Evolutionary conservation across 2,113 vertebrate genomes (phyloP).

Genomic region (Cromileptes altivelis): DNA sequence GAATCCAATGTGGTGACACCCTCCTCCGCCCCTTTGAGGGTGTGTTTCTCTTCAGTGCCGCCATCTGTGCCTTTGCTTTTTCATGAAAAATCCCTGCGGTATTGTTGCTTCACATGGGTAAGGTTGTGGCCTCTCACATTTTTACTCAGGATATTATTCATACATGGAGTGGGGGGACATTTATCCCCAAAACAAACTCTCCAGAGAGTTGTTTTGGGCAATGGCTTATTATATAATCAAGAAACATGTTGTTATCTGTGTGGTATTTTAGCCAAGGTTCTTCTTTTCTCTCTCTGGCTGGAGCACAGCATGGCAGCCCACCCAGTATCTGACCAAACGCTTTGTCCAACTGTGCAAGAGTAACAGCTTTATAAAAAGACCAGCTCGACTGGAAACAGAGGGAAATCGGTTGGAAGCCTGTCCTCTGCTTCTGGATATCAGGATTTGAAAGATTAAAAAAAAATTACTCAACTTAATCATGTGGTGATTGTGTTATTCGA

Average conservation of each 20-base stretch:
- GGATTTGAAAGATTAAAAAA: slow-evolving; percentile 51
- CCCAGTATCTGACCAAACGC: slow-evolving; percentile 29
- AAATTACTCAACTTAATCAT: slow-evolving; percentile 24
- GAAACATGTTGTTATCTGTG: slow-evolving; percentile 41
- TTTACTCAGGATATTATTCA: slow-evolving; percentile 38
- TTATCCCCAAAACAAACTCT: slow-evolving; percentile 21
- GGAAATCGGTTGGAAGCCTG: slow-evolving; percentile 25
- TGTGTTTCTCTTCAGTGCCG: slow-evolving; percentile 52
- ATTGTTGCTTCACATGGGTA: slow-evolving; percentile 39
- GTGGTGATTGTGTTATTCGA: slow-evolving; percentile 4
- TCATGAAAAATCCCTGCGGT: slow-evolving; percentile 34
- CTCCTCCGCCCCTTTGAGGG: slow-evolving; percentile 50
- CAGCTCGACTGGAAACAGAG: slow-evolving; percentile 45
- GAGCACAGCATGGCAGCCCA: slow-evolving; percentile 42
- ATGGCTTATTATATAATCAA: slow-evolving; percentile 30
- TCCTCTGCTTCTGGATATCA: slow-evolving; percentile 8
- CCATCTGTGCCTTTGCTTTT: slow-evolving; percentile 58
- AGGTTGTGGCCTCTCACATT: slow-evolving; percentile 40
- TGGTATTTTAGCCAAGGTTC: slow-evolving; percentile 23
- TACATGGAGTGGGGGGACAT: background rate
- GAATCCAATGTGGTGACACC: slow-evolving; percentile 53
- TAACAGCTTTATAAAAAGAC: slow-evolving; percentile 60
- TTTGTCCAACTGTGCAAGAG: slow-evolving; percentile 61
- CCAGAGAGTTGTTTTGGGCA: slow-evolving; percentile 21
- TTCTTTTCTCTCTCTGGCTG: slow-evolving; percentile 19